Percentiles rank a stretch among this genome's conserved stretches.
phyloP scores from a whole-genome alignment of 2,113 vertebrate species.

The Lutjanus erythropterus region DNA sequence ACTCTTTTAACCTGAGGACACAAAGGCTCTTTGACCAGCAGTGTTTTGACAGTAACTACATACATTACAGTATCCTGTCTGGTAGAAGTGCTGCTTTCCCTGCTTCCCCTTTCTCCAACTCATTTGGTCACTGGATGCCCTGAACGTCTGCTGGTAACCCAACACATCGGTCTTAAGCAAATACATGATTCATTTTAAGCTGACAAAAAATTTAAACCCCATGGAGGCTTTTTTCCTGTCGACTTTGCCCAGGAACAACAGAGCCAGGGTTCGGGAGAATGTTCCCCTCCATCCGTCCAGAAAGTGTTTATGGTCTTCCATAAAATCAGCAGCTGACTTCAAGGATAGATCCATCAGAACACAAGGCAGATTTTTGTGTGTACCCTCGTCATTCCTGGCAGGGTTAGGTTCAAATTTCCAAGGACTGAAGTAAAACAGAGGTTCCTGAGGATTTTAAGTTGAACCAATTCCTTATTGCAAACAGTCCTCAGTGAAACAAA shows the following conservation, averaged over 20 bases:
- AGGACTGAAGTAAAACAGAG: slow-evolving; percentile 25
- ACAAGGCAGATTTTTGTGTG: slow-evolving; percentile 54
- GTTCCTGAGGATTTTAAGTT: slow-evolving; percentile 16
- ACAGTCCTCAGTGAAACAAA: slow-evolving; percentile 10
- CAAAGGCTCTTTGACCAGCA: slow-evolving; percentile 77
- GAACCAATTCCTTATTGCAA: slow-evolving; percentile 35
- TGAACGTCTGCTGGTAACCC: slow-evolving; percentile 62
- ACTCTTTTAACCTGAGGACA: slow-evolving; percentile 64
- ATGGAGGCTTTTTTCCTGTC: slow-evolving; percentile 36
- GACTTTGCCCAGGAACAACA: slow-evolving; percentile 58
- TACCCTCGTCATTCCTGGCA: slow-evolving; percentile 51
- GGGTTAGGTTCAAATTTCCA: slow-evolving; percentile 50
- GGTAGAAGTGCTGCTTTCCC: slow-evolving; percentile 32
- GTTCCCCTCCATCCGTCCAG: slow-evolving; percentile 61
- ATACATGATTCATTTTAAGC: slow-evolving; percentile 56
- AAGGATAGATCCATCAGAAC: slow-evolving; percentile 48
- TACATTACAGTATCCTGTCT: slow-evolving; percentile 65
- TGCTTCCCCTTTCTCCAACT: slow-evolving; percentile 49
- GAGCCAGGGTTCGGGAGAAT: slow-evolving; percentile 55
- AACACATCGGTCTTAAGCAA: slow-evolving; percentile 63
- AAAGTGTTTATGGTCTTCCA: slow-evolving; percentile 71
- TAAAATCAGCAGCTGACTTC: slow-evolving; percentile 74
- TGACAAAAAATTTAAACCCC: slow-evolving; percentile 56
- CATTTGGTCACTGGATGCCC: slow-evolving; percentile 40
- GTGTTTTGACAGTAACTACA: slow-evolving; percentile 80